Evolutionary conservation across 92 coral and sea anemone species (phyloP).

Genomic region (Palythoa heliodiscus): DNA sequence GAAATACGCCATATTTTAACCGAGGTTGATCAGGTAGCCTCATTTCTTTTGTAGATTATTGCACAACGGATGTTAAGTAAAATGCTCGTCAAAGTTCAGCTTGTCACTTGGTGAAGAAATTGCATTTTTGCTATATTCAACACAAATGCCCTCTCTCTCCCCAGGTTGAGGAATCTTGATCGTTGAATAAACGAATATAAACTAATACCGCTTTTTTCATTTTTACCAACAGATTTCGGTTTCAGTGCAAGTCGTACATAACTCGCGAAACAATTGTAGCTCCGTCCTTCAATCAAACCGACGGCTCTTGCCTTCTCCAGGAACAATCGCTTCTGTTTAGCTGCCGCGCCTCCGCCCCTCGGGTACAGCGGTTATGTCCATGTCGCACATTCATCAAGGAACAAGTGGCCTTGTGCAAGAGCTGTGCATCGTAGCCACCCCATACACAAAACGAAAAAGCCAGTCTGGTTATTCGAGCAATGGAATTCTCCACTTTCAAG

Average conservation of each 20-base stretch:
- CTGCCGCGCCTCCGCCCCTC: slow-evolving; percentile 29
- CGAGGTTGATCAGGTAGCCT: no score
- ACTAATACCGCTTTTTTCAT: background rate
- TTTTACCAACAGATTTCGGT: slow-evolving; percentile 7
- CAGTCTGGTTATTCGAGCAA: no score
- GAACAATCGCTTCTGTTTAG: slow-evolving; percentile 42
- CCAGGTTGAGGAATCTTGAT: no score
- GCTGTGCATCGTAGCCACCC: background rate
- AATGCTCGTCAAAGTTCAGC: no score
- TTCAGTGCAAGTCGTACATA: slow-evolving; percentile 32
- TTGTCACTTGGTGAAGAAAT: no score
- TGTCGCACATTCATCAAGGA: slow-evolving; percentile 34
- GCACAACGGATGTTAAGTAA: no score
- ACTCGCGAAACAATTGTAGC: slow-evolving; percentile 30
- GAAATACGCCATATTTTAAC: no score
- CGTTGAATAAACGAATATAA: background rate
- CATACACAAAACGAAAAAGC: no score
- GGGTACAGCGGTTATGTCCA: slow-evolving; percentile 22
- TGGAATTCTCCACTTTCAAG: no score
- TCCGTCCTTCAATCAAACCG: slow-evolving; percentile 29
- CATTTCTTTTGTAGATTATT: no score
- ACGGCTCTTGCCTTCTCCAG: slow-evolving; percentile 27
- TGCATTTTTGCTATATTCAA: no score
- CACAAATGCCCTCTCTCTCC: no score
- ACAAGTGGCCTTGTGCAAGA: slow-evolving; percentile 30